Conservation (phyloP, 2,888 invertebrate species). For the Spicauda simplicius region DNA sequence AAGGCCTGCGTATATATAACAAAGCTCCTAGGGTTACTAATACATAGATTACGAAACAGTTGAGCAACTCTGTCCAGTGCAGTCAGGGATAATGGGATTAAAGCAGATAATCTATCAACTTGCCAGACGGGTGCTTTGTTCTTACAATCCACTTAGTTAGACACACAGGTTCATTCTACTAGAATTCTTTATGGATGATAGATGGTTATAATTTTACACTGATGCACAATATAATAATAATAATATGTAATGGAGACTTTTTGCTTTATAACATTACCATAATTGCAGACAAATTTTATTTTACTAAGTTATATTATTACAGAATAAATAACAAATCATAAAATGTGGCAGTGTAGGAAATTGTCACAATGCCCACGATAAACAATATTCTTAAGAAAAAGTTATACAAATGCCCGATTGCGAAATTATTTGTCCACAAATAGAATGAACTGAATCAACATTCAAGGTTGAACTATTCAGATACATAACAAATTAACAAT, state of each 20-base stretch:
- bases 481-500: constrained; percentile 4
- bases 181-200: too few relatives aligned
- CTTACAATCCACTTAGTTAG: background rate
- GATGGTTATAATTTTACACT: too few relatives aligned
- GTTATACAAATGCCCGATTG: background rate
- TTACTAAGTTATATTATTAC: too few relatives aligned
- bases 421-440: constrained; percentile 18
- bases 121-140: background rate
- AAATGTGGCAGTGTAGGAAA: background rate
- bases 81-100: background rate
- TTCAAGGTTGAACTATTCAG: constrained; percentile 13
- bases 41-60: background rate
- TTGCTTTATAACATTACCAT: too few relatives aligned
- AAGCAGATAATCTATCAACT: background rate
- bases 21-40: background rate
- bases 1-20: background rate
- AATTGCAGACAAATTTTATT: too few relatives aligned
- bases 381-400: background rate
- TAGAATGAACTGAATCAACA: constrained; percentile 17
- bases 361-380: too few relatives aligned
- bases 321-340: background rate
- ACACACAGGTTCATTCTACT: too few relatives aligned
- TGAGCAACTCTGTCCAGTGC: background rate
- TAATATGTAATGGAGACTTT: too few relatives aligned
- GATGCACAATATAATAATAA: too few relatives aligned